These are phyloP conservation scores for Philopotamus ludificatus DNA, from an alignment of 1,140 invertebrate species.

Conservation along the genomic window DNA sequence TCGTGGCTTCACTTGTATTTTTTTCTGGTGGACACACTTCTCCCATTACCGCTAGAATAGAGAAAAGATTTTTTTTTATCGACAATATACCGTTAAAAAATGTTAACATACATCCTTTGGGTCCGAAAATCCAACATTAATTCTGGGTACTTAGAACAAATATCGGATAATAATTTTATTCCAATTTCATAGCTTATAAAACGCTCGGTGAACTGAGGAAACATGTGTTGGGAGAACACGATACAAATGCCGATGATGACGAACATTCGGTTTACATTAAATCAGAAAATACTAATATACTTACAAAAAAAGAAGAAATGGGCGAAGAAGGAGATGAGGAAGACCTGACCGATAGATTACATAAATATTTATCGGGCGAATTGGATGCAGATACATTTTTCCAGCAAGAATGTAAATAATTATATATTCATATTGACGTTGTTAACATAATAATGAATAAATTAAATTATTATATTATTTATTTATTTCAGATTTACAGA, in stretches of 20 bases:
- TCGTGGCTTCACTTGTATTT: too few relatives aligned
- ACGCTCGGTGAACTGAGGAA: too few relatives aligned
- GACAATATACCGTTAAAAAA: too few relatives aligned
- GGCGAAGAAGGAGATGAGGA: slow-evolving; percentile 15
- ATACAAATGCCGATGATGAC: neutral
- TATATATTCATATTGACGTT: neutral
- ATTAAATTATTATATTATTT: neutral
- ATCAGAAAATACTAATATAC: neutral
- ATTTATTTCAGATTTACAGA: slow-evolving; percentile 2
- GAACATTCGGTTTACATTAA: slow-evolving; percentile 1
- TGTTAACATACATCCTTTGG: too few relatives aligned
- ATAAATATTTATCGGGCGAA: slow-evolving; percentile 20
- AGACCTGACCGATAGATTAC: slow-evolving; percentile 16
- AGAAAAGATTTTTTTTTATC: too few relatives aligned
- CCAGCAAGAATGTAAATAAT: slow-evolving; percentile 14
- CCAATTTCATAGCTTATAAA: too few relatives aligned
- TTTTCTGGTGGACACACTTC: too few relatives aligned
- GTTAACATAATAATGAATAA: neutral
- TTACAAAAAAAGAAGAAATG: slow-evolving; percentile 11
- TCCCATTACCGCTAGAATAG: too few relatives aligned
- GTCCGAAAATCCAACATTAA: too few relatives aligned
- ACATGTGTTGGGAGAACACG: neutral
- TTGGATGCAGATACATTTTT: slow-evolving; percentile 22
- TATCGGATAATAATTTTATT: too few relatives aligned
- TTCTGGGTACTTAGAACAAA: too few relatives aligned